phyloP scores from a whole-genome alignment of 2,113 vertebrate species.

The Pterocles gutturalis region DNA sequence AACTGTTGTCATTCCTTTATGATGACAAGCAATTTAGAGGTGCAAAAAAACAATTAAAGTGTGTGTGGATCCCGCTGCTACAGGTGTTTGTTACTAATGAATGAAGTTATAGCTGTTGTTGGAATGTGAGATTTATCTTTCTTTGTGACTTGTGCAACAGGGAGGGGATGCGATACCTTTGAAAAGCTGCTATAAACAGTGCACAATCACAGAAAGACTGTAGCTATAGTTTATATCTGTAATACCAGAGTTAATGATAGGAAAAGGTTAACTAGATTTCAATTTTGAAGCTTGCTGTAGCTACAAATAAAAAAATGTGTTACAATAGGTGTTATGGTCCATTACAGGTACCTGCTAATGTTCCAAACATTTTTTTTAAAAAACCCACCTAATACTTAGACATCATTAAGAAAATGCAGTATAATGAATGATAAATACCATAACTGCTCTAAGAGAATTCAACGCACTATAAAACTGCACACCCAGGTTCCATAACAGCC shows the following conservation, averaged over 20 bases:
- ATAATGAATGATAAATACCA: not conserved
- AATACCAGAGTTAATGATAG: not conserved
- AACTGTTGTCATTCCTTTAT: conserved; percentile 77
- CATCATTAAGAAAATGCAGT: not conserved
- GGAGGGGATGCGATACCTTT: not conserved
- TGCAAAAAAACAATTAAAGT: conserved; percentile 73
- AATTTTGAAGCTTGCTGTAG: not conserved
- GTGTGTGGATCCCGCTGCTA: conserved; percentile 61
- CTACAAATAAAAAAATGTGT: not conserved
- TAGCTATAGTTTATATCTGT: not conserved
- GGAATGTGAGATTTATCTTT: conserved; percentile 34
- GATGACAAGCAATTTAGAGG: conserved; percentile 76
- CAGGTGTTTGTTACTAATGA: conserved; percentile 69
- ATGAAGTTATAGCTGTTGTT: conserved; percentile 38
- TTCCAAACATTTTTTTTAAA: not conserved
- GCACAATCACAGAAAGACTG: not conserved
- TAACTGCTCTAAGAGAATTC: not conserved
- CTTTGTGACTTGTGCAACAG: not conserved
- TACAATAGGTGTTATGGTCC: not conserved
- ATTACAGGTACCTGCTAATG: not conserved
- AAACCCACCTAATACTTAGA: not conserved
- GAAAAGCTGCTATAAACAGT: not conserved
- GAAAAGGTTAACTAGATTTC: not conserved
- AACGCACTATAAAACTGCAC: not conserved
- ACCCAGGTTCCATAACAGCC: not conserved